These are phyloP conservation scores for Terrapene triunguis DNA, from an alignment of 2,113 vertebrate species.

Conservation along the genomic window DNA sequence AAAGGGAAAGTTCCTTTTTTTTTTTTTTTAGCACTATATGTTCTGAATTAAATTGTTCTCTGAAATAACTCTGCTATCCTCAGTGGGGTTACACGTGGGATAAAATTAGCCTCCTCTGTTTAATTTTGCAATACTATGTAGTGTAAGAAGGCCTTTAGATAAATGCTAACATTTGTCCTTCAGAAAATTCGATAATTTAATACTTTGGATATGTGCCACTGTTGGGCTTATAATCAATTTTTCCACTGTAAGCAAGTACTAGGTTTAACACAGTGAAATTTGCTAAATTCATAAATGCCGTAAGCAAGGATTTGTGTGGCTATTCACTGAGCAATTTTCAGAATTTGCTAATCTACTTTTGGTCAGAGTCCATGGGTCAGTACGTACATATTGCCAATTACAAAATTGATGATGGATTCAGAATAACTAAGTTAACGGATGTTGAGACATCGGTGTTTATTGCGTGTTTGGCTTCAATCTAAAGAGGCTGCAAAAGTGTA, in stretches of 20 bases:
- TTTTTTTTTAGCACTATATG: neutral
- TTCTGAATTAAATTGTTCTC: neutral
- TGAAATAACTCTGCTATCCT: neutral
- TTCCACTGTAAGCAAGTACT: neutral
- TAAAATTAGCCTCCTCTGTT: neutral
- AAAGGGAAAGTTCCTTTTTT: neutral
- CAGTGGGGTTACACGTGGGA: rapidly evolving
- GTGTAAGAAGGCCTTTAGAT: neutral
- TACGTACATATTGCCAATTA: neutral
- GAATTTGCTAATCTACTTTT: neutral
- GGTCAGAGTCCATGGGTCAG: neutral
- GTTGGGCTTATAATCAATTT: neutral
- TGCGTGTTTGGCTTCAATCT: rapidly evolving
- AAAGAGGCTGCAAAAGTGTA: neutral
- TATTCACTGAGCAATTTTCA: neutral
- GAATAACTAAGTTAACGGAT: neutral
- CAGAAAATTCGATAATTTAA: neutral
- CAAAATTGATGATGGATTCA: neutral
- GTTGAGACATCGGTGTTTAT: neutral
- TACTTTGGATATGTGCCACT: neutral
- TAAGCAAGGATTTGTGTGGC: neutral
- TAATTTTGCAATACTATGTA: neutral
- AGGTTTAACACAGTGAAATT: neutral
- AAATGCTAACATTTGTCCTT: neutral
- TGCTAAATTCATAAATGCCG: neutral